Evolutionary conservation across 2,113 vertebrate species (phyloP).

Genomic region (Parus major): DNA sequence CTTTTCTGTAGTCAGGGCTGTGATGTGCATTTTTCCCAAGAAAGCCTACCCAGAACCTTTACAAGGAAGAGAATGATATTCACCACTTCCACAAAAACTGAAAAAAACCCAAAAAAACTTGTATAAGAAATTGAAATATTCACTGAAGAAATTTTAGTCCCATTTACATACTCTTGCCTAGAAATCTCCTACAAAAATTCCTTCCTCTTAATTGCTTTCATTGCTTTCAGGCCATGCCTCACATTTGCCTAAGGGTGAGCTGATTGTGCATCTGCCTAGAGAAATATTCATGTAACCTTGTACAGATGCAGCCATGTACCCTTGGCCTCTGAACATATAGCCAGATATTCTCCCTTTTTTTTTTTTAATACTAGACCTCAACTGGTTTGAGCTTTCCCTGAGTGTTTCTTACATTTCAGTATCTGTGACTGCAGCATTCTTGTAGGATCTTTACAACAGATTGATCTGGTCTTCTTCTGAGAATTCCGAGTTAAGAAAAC

Average conservation of each 20-base stretch:
- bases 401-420: neutral
- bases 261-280: neutral
- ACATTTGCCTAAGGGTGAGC: neutral
- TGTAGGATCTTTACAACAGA: neutral
- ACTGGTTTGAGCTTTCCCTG: neutral
- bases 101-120: neutral
- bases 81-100: fast-evolving
- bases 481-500: neutral
- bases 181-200: neutral
- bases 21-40: neutral
- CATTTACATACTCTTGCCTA: neutral
- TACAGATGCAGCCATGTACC: neutral
- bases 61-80: neutral
- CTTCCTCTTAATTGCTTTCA: neutral
- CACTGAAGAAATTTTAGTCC: neutral
- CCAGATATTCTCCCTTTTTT: fast-evolving
- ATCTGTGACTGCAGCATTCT: neutral
- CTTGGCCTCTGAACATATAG: fast-evolving
- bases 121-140: neutral
- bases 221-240: neutral
- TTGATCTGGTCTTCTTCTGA: neutral
- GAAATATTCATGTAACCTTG: neutral
- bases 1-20: neutral
- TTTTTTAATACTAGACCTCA: neutral
- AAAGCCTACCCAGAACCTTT: neutral